Base-by-base conservation (phyloP, 1,140 invertebrate species). In the Lordiphosa clarofinis region DNA sequence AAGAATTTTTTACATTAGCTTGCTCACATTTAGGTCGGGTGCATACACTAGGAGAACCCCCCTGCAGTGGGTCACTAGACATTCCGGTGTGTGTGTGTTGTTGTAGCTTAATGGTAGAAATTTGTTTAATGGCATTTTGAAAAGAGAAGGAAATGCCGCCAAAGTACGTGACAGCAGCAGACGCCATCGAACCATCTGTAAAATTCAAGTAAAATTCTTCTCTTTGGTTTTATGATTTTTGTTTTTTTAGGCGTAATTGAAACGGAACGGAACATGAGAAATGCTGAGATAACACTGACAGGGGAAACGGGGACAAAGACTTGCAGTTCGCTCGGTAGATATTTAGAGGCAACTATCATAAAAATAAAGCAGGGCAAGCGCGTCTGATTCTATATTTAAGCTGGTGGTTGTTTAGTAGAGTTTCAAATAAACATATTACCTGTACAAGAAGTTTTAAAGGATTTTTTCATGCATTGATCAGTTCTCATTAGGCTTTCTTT, bases 161-260 rank as follows among this genome's bases (percentile, higher is more conserved):
- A 84, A 42, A 82, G 65, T 40, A 65, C 63, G 37, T 67, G 56
- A 62, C 78, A 84, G 66, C 78, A 84, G 73, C 78, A 84, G 65
- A 59, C 59, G 73, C 75, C 78, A 56, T 73, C 78, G 61, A 70
- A 62, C 78, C 78, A 84, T 78, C 78, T 84, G 78, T 69, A 84
- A 84, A 72, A 79, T 78, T 73, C 33, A 86, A 84, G 69, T 31
- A 7, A 46, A 86, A 84, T 78, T 84, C 56, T 73, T 69, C 59
- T 71, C 60, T 72, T 82, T 72, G 72, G 72, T 58, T 68, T 64
- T 65, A 62, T 52, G 33, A 40, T 56, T 75, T 67, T 24, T 24
- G 5, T 24, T 55, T 42, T 33, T 31, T 50, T 7, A 31, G 2
- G 7, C 6, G 6, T 8, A 31, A 5, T 31, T 31, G 28, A 31